Percentiles rank a stretch among this genome's conserved stretches.
Evolutionary conservation across 2,888 invertebrate species (phyloP).

Genomic region (Apamea sordens): DNA sequence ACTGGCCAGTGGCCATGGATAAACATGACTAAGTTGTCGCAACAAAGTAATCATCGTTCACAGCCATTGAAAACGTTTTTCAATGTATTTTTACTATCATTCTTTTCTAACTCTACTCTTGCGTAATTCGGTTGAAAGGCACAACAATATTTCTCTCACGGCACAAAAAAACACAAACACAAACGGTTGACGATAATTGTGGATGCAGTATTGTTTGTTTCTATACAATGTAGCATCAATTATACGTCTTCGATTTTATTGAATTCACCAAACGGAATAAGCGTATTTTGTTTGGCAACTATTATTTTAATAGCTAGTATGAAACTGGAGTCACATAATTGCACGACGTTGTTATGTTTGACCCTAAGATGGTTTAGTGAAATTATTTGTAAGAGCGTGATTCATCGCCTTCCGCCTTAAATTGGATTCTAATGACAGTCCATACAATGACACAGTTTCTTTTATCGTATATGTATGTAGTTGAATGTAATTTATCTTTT

Average conservation of each 20-base stretch:
- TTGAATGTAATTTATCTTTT: constrained; percentile 28
- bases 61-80: constrained; percentile 33
- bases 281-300: constrained; percentile 21
- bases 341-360: constrained; percentile 64
- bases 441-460: constrained; percentile 65
- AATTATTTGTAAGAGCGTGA: constrained; percentile 73
- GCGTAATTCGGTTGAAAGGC: constrained; percentile 62
- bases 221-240: constrained; percentile 39
- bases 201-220: constrained; percentile 56
- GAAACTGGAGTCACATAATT: constrained; percentile 65
- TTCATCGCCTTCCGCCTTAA: constrained; percentile 70
- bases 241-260: constrained; percentile 42
- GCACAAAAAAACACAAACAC: constrained; percentile 49
- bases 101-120: constrained; percentile 70
- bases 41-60: constrained; percentile 23
- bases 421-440: constrained; percentile 73
- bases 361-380: constrained; percentile 72
- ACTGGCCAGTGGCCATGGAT: neutral
- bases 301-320: constrained; percentile 27
- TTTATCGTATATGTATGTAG: constrained; percentile 56
- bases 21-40: neutral
- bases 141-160: constrained; percentile 59
- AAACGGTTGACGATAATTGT: constrained; percentile 50
- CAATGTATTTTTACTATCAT: constrained; percentile 21
- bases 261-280: constrained; percentile 8